Percentiles rank a stretch among this genome's conserved stretches.
phyloP scores from a whole-genome alignment of 1,140 invertebrate species.

The Pomacea maculata region DNA sequence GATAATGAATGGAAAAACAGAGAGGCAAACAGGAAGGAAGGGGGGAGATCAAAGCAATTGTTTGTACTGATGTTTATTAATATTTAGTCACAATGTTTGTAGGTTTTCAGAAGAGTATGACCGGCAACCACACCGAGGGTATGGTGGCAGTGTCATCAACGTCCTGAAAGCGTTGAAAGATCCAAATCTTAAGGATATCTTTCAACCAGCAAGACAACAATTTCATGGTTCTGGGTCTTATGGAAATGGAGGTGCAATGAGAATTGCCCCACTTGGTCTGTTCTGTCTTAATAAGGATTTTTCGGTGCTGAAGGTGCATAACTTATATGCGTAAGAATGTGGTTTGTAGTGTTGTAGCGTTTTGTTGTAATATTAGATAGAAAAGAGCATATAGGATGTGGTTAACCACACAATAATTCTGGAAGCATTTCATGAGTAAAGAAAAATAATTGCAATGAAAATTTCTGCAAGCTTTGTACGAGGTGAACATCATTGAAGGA shows the following conservation, averaged over 20 bases:
- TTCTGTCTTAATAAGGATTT: constrained; percentile 64
- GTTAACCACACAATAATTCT: too few species aligned
- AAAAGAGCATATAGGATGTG: too few species aligned
- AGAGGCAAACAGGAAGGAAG: background rate
- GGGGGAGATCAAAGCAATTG: too few species aligned
- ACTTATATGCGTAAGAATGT: background rate
- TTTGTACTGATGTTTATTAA: too few species aligned
- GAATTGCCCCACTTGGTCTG: constrained; percentile 77
- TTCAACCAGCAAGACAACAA: constrained; percentile 74
- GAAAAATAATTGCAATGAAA: too few species aligned
- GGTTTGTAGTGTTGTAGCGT: too few species aligned
- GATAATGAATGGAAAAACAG: too few species aligned
- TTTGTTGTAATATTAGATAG: too few species aligned
- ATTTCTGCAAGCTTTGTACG: too few species aligned
- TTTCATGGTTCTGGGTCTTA: constrained; percentile 79
- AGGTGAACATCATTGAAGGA: too few species aligned
- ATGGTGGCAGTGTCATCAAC: constrained; percentile 73
- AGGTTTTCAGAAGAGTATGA: constrained; percentile 77
- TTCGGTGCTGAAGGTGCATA: constrained; percentile 39
- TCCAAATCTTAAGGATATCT: constrained; percentile 72
- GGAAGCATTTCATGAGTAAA: too few species aligned
- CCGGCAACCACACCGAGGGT: constrained; percentile 74
- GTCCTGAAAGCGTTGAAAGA: constrained; percentile 74
- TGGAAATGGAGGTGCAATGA: constrained; percentile 83
- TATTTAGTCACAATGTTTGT: background rate